phyloP scores from a whole-genome alignment of 2,797 vertebrate species.

The Cyclura pinguis region DNA sequence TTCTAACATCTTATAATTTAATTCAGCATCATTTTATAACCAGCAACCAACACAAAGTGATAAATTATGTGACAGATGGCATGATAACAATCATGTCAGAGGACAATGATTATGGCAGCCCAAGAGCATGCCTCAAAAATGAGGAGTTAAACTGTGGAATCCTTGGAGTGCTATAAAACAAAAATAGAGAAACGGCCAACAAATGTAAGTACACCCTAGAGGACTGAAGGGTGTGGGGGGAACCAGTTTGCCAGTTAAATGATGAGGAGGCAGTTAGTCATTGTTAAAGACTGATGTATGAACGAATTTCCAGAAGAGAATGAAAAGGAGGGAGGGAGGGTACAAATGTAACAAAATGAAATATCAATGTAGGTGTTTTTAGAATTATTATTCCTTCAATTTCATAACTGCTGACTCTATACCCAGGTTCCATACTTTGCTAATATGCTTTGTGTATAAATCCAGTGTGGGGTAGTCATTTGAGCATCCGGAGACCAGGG shows the following conservation, averaged over 20 bases:
- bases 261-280: neutral
- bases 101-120: neutral
- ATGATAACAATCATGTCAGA: neutral
- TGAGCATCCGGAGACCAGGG: too few species aligned
- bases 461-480: too few species aligned
- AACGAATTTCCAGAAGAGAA: constrained; percentile 10
- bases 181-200: neutral
- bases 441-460: neutral
- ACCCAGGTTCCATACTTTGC: neutral
- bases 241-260: neutral
- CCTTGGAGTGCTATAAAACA: neutral
- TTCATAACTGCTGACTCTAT: neutral
- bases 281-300: neutral
- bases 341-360: neutral
- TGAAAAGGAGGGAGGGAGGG: neutral
- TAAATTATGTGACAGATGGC: neutral
- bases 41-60: neutral
- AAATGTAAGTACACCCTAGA: neutral
- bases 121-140: neutral
- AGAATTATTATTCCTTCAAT: neutral
- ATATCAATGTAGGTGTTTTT: neutral
- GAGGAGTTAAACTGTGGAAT: neutral
- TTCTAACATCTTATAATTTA: neutral
- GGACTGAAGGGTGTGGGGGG: neutral
- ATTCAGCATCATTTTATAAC: neutral